These are phyloP conservation scores for Sylvia borin DNA, from an alignment of 2,797 vertebrate species.

Conservation along the genomic window DNA sequence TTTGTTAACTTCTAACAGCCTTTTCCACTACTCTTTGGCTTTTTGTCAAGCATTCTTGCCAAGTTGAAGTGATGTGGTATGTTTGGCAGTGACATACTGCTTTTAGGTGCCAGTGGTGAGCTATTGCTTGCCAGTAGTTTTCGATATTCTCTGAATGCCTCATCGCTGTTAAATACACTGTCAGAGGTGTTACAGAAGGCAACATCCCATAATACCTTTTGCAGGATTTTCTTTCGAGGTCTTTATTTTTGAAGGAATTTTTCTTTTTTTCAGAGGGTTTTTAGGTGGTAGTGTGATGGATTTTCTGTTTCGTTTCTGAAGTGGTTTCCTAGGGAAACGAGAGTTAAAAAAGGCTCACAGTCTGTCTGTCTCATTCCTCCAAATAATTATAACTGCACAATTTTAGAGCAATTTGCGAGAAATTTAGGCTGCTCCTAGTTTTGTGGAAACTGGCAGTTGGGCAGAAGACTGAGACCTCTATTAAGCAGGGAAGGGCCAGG, in stretches of 20 bases:
- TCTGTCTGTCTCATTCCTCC: constrained; percentile 32
- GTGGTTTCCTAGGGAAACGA: constrained; percentile 42
- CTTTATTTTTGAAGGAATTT: not conserved
- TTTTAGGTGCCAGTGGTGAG: constrained; percentile 58
- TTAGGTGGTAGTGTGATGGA: not conserved
- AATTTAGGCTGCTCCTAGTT: not conserved
- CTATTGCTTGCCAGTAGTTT: constrained; percentile 36
- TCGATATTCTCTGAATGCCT: constrained; percentile 34
- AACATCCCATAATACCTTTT: not conserved
- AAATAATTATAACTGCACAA: not conserved
- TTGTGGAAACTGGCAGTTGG: not conserved
- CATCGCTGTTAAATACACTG: not conserved
- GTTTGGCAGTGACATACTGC: constrained; percentile 57
- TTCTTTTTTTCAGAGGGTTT: not conserved
- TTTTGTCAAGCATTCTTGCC: constrained; percentile 45
- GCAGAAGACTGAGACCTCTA: not conserved
- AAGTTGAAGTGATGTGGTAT: constrained; percentile 61
- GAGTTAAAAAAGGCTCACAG: constrained; percentile 45
- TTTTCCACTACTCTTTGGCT: constrained; percentile 69
- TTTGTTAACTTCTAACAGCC: constrained; percentile 70
- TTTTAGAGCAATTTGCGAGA: constrained; percentile 1
- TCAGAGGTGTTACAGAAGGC: constrained; percentile 3
- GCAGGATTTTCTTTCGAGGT: not conserved
- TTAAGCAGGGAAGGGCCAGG: not conserved
- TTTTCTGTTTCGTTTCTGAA: constrained; percentile 49